phyloP scores from a whole-genome alignment of 2,888 invertebrate genomes.

The Gnatocerus cornutus region DNA sequence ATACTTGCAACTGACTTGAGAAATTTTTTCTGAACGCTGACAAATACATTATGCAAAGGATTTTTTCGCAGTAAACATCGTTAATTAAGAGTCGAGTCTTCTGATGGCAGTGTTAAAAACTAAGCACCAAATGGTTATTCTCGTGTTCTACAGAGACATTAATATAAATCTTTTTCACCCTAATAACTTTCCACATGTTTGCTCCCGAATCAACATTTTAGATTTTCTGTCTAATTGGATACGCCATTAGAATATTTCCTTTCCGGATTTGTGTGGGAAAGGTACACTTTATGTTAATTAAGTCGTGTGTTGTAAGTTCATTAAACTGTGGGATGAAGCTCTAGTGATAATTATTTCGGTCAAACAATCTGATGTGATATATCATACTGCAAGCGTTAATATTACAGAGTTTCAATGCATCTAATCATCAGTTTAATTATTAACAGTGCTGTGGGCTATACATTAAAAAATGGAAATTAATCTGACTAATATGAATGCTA shows the following conservation, averaged over 20 bases:
- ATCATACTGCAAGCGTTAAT: background rate
- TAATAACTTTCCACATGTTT: background rate
- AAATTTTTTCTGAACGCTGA: constrained; percentile 6
- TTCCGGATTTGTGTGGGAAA: constrained; percentile 51
- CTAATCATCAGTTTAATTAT: too few species aligned
- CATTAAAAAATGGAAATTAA: too few species aligned
- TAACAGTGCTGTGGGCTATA: too few species aligned
- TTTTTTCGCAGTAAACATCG: constrained; percentile 7
- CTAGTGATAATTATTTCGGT: constrained; percentile 44
- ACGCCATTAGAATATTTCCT: constrained; percentile 38
- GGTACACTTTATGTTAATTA: constrained; percentile 54
- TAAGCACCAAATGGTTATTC: background rate
- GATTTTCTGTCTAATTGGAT: constrained; percentile 7
- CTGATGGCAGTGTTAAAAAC: background rate
- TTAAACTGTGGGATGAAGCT: constrained; percentile 49
- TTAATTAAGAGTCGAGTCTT: background rate
- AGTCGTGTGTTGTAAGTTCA: constrained; percentile 49
- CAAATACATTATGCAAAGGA: constrained; percentile 29
- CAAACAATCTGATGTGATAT: constrained; percentile 33
- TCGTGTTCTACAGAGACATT: background rate
- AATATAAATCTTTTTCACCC: background rate
- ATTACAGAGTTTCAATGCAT: too few species aligned
- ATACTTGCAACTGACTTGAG: constrained; percentile 19
- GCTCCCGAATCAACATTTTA: background rate
- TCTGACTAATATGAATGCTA: too few species aligned